Evolutionary conservation across 2,797 vertebrate species (phyloP).

Genomic region (Eutrigla gurnardus): DNA sequence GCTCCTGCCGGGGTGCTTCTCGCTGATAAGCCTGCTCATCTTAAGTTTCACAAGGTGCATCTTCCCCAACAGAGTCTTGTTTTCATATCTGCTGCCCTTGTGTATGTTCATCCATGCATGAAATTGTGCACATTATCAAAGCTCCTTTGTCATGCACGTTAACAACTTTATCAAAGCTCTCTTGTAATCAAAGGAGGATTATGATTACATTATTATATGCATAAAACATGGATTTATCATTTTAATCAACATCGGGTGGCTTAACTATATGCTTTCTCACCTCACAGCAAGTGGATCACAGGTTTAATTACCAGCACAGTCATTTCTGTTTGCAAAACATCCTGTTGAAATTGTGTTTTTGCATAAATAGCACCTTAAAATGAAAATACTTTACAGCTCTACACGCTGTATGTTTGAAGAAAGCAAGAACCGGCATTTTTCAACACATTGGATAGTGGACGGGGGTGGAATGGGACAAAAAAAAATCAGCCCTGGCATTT

Average conservation of each 20-base stretch:
- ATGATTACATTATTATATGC: conserved; percentile 52
- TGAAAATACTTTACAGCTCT: background rate
- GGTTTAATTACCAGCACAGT: conserved; percentile 5
- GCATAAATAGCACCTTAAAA: background rate
- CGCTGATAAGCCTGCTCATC: conserved; percentile 43
- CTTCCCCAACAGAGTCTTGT: conserved; percentile 33
- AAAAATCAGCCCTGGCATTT: too few relatives aligned
- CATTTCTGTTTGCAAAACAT: background rate
- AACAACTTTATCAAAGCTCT: conserved; percentile 64
- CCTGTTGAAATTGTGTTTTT: background rate
- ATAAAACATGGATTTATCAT: conserved; percentile 32
- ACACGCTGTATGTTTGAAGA: background rate
- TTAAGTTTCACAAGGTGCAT: conserved; percentile 38
- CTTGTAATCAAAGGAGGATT: conserved; percentile 58
- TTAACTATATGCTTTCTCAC: conserved; percentile 6
- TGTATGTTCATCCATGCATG: conserved; percentile 46
- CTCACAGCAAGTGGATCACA: background rate
- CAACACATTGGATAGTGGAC: too few relatives aligned
- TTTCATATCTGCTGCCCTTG: conserved; percentile 47
- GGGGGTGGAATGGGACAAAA: too few relatives aligned
- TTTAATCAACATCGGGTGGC: conserved; percentile 19
- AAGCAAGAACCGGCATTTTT: background rate
- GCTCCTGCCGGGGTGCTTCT: too few relatives aligned
- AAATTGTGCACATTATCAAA: conserved; percentile 65
- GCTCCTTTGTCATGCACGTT: conserved; percentile 53